These are phyloP conservation scores for Cyclophora albipunctata DNA, from an alignment of 2,888 invertebrate genomes.

Conservation along the genomic window DNA sequence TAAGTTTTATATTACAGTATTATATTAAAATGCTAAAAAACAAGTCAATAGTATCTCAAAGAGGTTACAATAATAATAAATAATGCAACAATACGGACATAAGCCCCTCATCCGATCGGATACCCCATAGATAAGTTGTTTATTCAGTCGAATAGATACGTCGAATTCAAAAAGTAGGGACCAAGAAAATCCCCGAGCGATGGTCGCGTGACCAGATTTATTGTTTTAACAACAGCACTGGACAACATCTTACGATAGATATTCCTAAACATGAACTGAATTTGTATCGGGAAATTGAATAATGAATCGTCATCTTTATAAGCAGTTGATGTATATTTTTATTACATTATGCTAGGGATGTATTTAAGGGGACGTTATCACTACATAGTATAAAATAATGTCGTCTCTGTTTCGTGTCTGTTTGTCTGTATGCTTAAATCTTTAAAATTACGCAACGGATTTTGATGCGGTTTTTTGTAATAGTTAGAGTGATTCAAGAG, in stretches of 20 bases:
- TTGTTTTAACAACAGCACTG: background rate
- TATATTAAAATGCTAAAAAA: too few species aligned
- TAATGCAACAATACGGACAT: slow-evolving; percentile 27
- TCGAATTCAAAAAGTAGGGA: slow-evolving; percentile 7
- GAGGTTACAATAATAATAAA: too few species aligned
- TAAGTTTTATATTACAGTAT: too few species aligned
- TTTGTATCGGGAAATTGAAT: background rate
- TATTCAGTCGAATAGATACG: slow-evolving; percentile 52
- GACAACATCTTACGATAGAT: background rate
- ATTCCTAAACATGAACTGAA: background rate
- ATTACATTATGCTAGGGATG: background rate
- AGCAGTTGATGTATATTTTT: background rate
- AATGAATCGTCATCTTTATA: background rate
- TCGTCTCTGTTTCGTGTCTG: too few species aligned
- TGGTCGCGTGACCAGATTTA: background rate
- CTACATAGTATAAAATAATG: too few species aligned
- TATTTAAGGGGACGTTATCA: too few species aligned
- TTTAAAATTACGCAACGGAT: too few species aligned
- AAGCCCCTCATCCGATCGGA: slow-evolving; percentile 34
- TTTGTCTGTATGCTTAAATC: too few species aligned
- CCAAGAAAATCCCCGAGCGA: background rate
- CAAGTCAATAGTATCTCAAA: too few species aligned
- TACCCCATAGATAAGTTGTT: slow-evolving; percentile 41
- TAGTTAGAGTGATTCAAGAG: too few species aligned
- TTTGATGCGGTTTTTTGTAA: too few species aligned